A percentile compares a stretch with the other conserved stretches of the same genome.
These are phyloP conservation scores for Thinocorus orbignyianus DNA, from an alignment of 2,113 vertebrate genomes.

Conservation along the genomic window DNA sequence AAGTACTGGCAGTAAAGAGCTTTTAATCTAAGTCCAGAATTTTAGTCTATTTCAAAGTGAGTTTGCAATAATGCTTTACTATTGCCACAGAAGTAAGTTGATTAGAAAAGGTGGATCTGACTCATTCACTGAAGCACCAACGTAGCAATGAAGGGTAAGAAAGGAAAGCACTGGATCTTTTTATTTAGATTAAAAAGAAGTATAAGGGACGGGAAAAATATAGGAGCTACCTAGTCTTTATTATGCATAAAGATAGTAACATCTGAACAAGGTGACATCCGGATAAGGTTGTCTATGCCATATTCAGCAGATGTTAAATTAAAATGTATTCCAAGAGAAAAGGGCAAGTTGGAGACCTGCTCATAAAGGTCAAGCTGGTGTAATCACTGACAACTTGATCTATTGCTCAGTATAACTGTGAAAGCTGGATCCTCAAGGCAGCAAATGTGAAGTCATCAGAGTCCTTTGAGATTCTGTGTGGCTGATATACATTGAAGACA, in stretches of 20 bases:
- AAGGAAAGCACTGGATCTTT: background rate
- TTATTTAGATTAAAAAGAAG: background rate
- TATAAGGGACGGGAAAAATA: background rate
- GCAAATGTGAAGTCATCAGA: conserved; percentile 38
- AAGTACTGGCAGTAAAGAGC: background rate
- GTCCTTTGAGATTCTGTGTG: conserved; percentile 44
- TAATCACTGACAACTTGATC: conserved; percentile 53
- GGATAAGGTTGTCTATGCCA: background rate
- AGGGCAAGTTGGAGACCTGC: conserved; percentile 26
- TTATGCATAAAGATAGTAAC: background rate
- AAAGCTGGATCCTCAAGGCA: conserved; percentile 35
- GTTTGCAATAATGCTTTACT: background rate
- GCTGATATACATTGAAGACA: conserved; percentile 27
- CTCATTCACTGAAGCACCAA: background rate
- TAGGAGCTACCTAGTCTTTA: background rate
- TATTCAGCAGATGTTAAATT: conserved; percentile 24
- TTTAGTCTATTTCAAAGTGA: background rate
- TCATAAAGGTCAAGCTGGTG: conserved; percentile 51
- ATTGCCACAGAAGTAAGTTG: background rate
- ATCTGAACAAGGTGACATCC: background rate
- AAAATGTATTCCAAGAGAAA: conserved; percentile 38
- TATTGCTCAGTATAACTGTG: conserved; percentile 19
- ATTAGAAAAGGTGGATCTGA: background rate
- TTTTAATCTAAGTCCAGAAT: background rate
- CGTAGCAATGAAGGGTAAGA: background rate